A percentile compares a stretch with the other conserved stretches of the same genome.
Conservation (phyloP, 2,797 vertebrate species). For the Borostomias antarcticus region DNA sequence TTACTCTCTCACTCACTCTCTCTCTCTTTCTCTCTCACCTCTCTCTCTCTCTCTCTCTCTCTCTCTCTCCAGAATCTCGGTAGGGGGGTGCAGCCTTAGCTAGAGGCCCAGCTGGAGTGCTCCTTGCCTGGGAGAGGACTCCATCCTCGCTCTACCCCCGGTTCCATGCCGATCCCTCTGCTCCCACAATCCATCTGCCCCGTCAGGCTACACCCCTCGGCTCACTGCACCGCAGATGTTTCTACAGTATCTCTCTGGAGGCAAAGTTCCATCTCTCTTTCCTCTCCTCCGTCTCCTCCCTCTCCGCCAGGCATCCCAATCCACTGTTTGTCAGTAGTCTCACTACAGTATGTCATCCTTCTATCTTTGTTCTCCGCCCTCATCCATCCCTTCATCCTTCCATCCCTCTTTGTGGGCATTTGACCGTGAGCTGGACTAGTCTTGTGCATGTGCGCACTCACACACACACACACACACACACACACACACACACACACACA, state of each 20-base stretch:
- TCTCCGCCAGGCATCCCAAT: neutral
- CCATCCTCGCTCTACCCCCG: neutral
- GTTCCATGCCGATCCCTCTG: neutral
- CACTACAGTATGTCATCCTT: neutral
- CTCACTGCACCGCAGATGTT: neutral
- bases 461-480: no score
- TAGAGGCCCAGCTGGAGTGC: constrained; percentile 1
- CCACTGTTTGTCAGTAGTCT: neutral
- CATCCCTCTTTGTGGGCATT: constrained; percentile 22
- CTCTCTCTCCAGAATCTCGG: neutral
- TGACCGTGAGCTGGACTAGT: no score
- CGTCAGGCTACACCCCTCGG: neutral
- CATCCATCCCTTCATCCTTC: constrained; percentile 17
- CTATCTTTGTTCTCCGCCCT: neutral
- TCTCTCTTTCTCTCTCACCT: no score
- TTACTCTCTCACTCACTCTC: neutral
- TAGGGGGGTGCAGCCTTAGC: neutral
- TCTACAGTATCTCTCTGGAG: neutral
- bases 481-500: no score
- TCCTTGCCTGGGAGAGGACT: neutral
- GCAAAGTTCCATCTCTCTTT: neutral
- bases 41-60: neutral
- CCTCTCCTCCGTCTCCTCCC: neutral
- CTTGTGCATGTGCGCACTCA: no score
- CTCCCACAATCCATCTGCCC: neutral